Conservation (phyloP, 2,113 vertebrate species). For the Blennius ocellaris region DNA sequence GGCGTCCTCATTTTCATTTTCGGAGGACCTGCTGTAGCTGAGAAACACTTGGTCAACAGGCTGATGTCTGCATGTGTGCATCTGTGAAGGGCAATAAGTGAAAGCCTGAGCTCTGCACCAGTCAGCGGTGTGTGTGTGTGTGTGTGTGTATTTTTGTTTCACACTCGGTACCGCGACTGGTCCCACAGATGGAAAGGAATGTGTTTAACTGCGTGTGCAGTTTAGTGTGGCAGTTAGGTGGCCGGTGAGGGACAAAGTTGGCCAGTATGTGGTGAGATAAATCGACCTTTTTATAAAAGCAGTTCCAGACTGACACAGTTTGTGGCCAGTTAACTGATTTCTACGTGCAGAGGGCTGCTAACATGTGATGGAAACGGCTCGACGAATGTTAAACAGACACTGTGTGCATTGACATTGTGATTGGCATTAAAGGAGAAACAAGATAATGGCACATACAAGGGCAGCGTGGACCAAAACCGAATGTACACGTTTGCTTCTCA, state of each 20-base stretch:
- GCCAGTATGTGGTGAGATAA: conserved; percentile 34
- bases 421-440: conserved; percentile 45
- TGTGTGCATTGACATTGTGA: conserved; percentile 43
- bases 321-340: conserved; percentile 60
- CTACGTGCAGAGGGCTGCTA: conserved; percentile 43
- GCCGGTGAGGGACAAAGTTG: conserved; percentile 22
- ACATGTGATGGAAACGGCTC: conserved; percentile 40
- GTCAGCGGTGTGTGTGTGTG: neutral
- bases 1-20: conserved; percentile 72
- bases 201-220: conserved; percentile 23
- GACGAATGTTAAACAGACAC: conserved; percentile 43
- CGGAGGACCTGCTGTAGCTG: conserved; percentile 43
- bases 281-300: conserved; percentile 51
- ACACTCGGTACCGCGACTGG: conserved; percentile 14
- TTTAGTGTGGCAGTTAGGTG: conserved; percentile 22
- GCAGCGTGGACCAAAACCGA: neutral
- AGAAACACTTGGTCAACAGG: conserved; percentile 51
- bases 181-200: conserved; percentile 44
- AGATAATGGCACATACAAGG: conserved; percentile 33
- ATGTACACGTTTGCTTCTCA: conserved; percentile 1
- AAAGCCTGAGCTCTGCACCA: neutral
- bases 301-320: conserved; percentile 36
- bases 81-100: conserved; percentile 8
- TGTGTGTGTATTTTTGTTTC: conserved; percentile 8
- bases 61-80: neutral